phyloP scores from a whole-genome alignment of 2,797 vertebrate species.

The Yasuhikotakia modesta region DNA sequence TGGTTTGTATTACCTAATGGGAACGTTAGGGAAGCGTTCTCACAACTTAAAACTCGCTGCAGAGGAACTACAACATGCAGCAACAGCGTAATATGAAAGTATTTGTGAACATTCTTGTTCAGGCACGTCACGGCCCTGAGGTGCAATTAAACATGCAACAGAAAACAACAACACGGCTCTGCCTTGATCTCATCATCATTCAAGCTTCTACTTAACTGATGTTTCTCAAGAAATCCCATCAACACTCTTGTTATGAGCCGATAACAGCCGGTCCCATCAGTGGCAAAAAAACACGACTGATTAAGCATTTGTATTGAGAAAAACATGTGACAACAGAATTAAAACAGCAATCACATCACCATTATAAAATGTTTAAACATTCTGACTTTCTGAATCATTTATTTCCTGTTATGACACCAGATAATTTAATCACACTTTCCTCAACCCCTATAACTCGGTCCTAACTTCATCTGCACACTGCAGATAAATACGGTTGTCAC shows the following conservation, averaged over 20 bases:
- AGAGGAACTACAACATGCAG: conserved; percentile 1
- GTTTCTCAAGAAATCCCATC: conserved; percentile 2
- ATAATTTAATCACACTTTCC: conserved; percentile 10
- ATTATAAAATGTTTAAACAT: background rate
- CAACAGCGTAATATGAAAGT: conserved; percentile 11
- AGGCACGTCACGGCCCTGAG: conserved; percentile 53
- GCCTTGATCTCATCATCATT: conserved; percentile 38
- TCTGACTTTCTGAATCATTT: conserved; percentile 1
- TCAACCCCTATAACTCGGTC: background rate
- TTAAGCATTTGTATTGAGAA: background rate
- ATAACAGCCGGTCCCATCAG: background rate
- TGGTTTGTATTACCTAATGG: too few species aligned
- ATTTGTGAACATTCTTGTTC: conserved; percentile 56
- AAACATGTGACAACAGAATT: conserved; percentile 5
- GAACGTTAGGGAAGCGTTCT: too few species aligned
- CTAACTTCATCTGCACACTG: background rate
- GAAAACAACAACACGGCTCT: conserved; percentile 35
- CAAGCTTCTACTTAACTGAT: conserved; percentile 28
- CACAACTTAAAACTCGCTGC: too few species aligned
- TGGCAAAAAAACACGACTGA: background rate
- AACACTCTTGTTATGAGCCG: background rate
- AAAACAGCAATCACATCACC: background rate
- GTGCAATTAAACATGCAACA: conserved; percentile 52
- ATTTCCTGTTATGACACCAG: conserved; percentile 10
- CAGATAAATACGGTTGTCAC: background rate